Evolutionary conservation across 2,888 invertebrate species (phyloP).

Genomic region (Morinoia aosen): DNA sequence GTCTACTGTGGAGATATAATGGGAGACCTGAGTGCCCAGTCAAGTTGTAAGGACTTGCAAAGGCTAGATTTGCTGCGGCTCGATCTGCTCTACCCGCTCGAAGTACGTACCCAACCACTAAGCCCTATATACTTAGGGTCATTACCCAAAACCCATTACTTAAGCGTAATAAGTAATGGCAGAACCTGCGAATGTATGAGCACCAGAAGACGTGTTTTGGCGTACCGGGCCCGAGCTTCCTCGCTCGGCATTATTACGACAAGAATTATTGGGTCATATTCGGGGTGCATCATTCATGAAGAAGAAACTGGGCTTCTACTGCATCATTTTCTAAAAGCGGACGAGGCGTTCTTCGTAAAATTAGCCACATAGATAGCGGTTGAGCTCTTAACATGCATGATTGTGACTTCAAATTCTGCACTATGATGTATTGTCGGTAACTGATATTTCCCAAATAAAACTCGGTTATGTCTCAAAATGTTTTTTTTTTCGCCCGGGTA

Average conservation of each 20-base stretch:
- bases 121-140: not conserved
- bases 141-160: conserved; percentile 23
- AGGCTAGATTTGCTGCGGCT: not conserved
- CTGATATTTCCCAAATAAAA: not conserved
- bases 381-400: not conserved
- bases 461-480: not conserved
- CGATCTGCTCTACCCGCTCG: not conserved
- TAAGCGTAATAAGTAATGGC: conserved; percentile 30
- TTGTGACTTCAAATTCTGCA: not conserved
- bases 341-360: not conserved
- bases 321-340: not conserved
- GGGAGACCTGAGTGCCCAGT: not conserved
- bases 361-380: not conserved
- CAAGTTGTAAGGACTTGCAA: not conserved
- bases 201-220: not conserved
- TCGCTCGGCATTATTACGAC: not conserved
- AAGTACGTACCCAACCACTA: not conserved
- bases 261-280: conserved; percentile 9
- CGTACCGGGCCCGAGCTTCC: conserved; percentile 6
- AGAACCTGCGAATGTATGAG: conserved; percentile 9
- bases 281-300: not conserved
- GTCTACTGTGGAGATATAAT: conserved; percentile 3
- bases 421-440: not conserved
- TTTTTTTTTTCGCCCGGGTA: not conserved
- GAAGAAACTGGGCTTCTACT: not conserved